Evolutionary conservation across 2,113 vertebrate species (phyloP).

Genomic region (Alethe diademata): DNA sequence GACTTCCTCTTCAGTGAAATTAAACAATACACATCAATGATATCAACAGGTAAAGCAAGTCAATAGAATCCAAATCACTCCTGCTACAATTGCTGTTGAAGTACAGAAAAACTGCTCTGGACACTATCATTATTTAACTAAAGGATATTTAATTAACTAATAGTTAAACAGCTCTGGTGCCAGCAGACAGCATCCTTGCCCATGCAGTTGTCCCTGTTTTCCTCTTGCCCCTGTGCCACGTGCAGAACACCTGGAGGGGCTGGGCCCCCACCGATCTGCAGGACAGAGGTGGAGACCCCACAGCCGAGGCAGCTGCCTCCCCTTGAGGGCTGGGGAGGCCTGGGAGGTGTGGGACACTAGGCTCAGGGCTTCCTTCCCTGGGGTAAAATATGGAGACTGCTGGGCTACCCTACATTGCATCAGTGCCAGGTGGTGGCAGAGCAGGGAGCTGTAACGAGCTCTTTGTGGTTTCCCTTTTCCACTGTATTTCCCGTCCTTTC

Average conservation of each 20-base stretch:
- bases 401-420: accelerated
- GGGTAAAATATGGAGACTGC: neutral
- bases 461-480: neutral
- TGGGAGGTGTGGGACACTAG: neutral
- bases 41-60: neutral
- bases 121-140: neutral
- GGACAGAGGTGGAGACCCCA: neutral
- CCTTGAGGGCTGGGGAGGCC: neutral
- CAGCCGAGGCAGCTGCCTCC: neutral
- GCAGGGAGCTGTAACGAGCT: neutral
- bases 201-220: accelerated
- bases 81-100: neutral
- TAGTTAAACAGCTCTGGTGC: neutral
- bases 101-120: neutral
- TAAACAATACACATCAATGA: neutral
- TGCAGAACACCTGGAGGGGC: neutral
- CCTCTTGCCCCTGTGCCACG: accelerated
- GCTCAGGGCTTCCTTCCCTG: neutral
- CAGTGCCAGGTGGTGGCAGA: neutral
- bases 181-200: neutral
- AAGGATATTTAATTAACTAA: neutral
- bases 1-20: neutral
- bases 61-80: neutral
- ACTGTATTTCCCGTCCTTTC: neutral
- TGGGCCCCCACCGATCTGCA: accelerated